Conservation (phyloP, 2,888 invertebrate genomes). For the Zygothrica quintamaculata region DNA sequence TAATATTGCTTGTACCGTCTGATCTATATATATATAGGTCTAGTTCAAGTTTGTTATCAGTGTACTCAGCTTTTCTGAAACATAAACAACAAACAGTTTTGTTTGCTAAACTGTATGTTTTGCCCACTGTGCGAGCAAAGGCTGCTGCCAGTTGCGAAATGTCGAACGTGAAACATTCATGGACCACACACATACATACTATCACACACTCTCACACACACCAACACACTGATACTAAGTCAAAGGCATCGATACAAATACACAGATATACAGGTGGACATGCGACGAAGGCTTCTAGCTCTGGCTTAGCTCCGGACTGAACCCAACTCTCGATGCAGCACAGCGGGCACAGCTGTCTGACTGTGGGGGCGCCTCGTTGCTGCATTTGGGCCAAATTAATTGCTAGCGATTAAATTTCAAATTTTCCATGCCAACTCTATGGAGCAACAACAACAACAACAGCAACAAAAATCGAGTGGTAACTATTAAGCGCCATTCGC, state of each 20-base stretch:
- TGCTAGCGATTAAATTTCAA: slow-evolving; percentile 80
- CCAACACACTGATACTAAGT: too few species aligned
- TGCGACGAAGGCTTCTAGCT: slow-evolving; percentile 45
- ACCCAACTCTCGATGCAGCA: slow-evolving; percentile 61
- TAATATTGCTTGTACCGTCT: too few species aligned
- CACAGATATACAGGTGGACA: slow-evolving; percentile 72
- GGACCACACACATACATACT: slow-evolving; percentile 62
- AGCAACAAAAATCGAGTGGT: too few species aligned
- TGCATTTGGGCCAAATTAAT: slow-evolving; percentile 76
- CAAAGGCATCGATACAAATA: slow-evolving; percentile 17
- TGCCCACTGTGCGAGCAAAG: background rate
- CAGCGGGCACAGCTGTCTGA: slow-evolving; percentile 70
- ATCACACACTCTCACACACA: too few species aligned
- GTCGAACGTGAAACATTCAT: slow-evolving; percentile 60
- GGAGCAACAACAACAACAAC: slow-evolving; percentile 14
- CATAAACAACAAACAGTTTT: too few species aligned
- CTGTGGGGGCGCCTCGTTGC: slow-evolving; percentile 73
- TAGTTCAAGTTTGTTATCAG: too few species aligned
- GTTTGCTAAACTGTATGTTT: background rate
- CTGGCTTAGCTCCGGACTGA: slow-evolving; percentile 31
- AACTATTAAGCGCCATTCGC: slow-evolving; percentile 49
- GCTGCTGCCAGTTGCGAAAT: slow-evolving; percentile 64
- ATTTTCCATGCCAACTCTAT: slow-evolving; percentile 72
- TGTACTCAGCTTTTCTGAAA: too few species aligned
- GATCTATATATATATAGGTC: too few species aligned